These are phyloP conservation scores for Xestoiulus laeticollis DNA, from an alignment of 2,888 invertebrate genomes.

Conservation along the genomic window DNA sequence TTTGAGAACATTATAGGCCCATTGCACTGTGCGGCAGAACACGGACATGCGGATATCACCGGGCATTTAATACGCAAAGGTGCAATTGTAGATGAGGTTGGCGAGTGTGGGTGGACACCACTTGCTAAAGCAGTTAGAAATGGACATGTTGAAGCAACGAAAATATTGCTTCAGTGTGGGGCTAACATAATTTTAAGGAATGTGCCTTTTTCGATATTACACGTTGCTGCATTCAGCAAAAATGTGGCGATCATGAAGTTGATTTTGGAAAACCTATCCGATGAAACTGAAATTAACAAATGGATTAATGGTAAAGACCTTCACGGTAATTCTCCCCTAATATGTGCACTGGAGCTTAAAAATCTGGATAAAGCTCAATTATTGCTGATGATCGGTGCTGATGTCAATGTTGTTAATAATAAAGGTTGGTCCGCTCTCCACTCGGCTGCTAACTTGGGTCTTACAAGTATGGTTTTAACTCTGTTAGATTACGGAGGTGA, in stretches of 20 bases:
- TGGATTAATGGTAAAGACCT: background rate
- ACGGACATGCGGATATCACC: background rate
- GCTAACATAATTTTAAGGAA: background rate
- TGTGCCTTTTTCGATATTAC: background rate
- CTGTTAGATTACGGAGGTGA: constrained; percentile 76
- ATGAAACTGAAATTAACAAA: background rate
- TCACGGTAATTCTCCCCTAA: background rate
- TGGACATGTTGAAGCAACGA: background rate
- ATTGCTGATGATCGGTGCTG: constrained; percentile 64
- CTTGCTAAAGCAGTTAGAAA: background rate
- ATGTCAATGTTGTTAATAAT: constrained; percentile 67
- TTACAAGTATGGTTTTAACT: constrained; percentile 71
- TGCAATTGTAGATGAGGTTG: background rate
- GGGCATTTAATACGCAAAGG: background rate
- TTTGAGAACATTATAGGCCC: background rate
- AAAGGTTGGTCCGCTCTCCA: constrained; percentile 48
- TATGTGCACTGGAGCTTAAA: background rate
- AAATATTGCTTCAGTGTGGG: background rate
- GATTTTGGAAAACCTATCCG: background rate
- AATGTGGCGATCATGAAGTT: background rate
- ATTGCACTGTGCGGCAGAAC: background rate
- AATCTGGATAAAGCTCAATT: background rate
- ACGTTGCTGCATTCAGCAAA: background rate
- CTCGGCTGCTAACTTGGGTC: constrained; percentile 74
- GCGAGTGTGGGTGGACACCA: background rate